Evolutionary conservation across 2,888 invertebrate genomes (phyloP), one percentile per base, ranked within the genome.

Genomic region (Dascillus cervinus): DNA sequence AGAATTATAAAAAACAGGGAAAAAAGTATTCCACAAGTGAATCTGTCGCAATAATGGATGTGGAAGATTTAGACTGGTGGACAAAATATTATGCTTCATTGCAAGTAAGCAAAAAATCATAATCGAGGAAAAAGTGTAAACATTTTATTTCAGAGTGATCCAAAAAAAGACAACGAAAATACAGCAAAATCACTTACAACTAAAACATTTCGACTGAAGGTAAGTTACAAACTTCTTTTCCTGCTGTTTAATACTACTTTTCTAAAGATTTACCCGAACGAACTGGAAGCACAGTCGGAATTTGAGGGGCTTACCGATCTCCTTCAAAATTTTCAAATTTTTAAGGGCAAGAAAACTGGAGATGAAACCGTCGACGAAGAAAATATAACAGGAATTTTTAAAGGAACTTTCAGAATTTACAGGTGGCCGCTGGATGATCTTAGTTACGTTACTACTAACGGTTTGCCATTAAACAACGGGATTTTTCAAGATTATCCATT

Each of bases 241-340:
- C n/a, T n/a, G n/a, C n/a, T n/a, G n/a, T n/a, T n/a, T n/a, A n/a
- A n/a, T n/a, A n/a, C n/a, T n/a, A n/a, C n/a, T 20, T 11, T 37
- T n/a, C 14, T 42, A 11, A 22, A 60, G 56, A 50, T 65, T 29
- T 85, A 76, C 55, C 50, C 60, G 4, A 64, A 66, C n/a, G 85
- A 85, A 57, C 53, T 86, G 37, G 85, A 86, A 59, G 54, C 60
- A 20, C 79, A 80, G 50, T 65, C 75, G 0, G 75, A 80, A 48
- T 85, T 80, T 52, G 60, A 67, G 1, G 71, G 70, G 27, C 75
- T 85, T 29, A 72, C 73, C 43, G 85, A 85, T 51, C 76, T 75
- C 67, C 69, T 84, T 22, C 64, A 70, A 20, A 69, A 72, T 0
- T 68, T 82, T 11, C 72, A 75, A 29, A 57, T 85, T 30, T 74